Base-by-base conservation (phyloP, 2,888 invertebrate genomes). In the Germaria angustata region DNA sequence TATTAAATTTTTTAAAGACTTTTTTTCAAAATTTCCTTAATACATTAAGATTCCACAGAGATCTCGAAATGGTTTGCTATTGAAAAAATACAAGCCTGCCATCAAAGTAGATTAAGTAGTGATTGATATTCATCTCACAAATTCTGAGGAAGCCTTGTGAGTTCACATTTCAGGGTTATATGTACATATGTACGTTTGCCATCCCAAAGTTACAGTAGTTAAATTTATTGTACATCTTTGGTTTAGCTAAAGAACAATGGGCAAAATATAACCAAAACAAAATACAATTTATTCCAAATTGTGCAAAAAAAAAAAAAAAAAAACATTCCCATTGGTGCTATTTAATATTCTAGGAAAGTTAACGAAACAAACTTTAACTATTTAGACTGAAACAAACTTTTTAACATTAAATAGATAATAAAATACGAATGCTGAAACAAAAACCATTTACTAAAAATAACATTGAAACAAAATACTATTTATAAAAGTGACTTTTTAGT, bases 311-410 rank as follows among this genome's bases (percentile, higher is more conserved):
- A 2, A 22, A 22, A 22, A 20, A 57, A 36, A 2, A 34, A 41
- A 20, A 20, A 24, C 36, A 39, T 51, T 8, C 11, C 1, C 17
- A 24, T 24, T 39, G 24, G 17, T 24, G 17, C 22, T 53, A 13
- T 53, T 68, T 41, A 28, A 39, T 39, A 68, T 68, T 53, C 39
- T 1, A 17, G 17, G 36, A 68, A 68, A 53, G 53, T 53, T 15
- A 17, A 68, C 22, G 17, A 53, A 68, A 68, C 53, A 39, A 53
- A 68, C 39, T 68, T 39, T 8, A 28, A 41, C 36, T 53, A 53
- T 57, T 22, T 7, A 6, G 11, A 36, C 13, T 17, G 57, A 20
- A 57, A 36, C 20, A 57, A 57, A 57, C 11, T 36, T 57, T 55
- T 22, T 36, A 36, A 13, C 20, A 57, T 36, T 57, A 13, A 36